Percentiles rank a stretch among this genome's conserved stretches.
phyloP scores from a whole-genome alignment of 2,888 invertebrate genomes.

The Spisula subtruncata region DNA sequence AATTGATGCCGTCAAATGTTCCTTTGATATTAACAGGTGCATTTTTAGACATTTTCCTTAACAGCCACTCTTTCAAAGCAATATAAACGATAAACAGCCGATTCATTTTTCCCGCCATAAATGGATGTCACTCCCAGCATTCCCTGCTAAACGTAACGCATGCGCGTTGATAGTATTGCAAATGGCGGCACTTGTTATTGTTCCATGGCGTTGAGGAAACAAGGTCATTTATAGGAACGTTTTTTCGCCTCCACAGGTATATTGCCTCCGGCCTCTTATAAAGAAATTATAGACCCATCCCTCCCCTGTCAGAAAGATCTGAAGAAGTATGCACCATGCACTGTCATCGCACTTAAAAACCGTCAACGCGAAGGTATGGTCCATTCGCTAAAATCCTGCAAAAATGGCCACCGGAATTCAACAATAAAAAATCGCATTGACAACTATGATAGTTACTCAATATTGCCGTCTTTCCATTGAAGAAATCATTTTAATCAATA shows the following conservation, averaged over 20 bases:
- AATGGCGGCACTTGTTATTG: slow-evolving; percentile 99
- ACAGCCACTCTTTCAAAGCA: neutral
- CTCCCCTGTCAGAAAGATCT: slow-evolving; percentile 30
- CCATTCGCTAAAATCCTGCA: slow-evolving; percentile 43
- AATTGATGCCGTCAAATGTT: neutral
- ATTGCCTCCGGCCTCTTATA: neutral
- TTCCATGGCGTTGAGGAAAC: slow-evolving; percentile 93
- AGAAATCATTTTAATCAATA: neutral
- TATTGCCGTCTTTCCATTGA: neutral
- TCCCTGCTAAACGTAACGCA: slow-evolving; percentile 83
- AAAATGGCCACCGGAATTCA: slow-evolving; percentile 58
- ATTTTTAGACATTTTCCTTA: neutral
- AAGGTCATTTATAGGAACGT: slow-evolving; percentile 89
- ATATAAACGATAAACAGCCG: slow-evolving; percentile 23
- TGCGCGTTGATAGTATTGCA: slow-evolving; percentile 91
- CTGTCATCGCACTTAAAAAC: slow-evolving; percentile 32
- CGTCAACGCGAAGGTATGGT: slow-evolving; percentile 48
- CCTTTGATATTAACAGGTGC: neutral
- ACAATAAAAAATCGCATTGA: slow-evolving; percentile 42
- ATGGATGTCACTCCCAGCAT: slow-evolving; percentile 81
- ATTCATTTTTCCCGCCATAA: slow-evolving; percentile 64
- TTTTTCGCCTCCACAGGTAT: slow-evolving; percentile 88
- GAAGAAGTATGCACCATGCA: slow-evolving; percentile 36
- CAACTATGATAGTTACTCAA: neutral
- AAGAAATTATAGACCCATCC: slow-evolving; percentile 33